Conservation (phyloP, 2,888 invertebrate species). For the Cabera pusaria region DNA sequence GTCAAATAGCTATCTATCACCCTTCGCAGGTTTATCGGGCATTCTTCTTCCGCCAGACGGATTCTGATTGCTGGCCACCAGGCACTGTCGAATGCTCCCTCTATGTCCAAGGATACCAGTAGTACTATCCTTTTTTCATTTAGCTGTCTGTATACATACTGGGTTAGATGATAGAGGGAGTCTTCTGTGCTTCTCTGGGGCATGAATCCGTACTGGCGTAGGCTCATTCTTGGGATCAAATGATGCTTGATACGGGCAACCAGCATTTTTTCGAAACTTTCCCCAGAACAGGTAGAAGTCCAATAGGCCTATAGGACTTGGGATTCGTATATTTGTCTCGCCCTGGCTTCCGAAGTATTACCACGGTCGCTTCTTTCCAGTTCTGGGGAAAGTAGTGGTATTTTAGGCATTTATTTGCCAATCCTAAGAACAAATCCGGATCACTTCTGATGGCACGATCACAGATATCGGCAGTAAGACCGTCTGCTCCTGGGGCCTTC, state of each 20-base stretch:
- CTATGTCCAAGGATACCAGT: neutral
- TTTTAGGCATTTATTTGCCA: neutral
- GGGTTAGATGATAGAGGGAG: too few relatives aligned
- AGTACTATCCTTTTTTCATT: neutral
- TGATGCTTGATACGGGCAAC: slow-evolving; percentile 8
- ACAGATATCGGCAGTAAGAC: too few relatives aligned
- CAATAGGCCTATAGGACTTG: slow-evolving; percentile 9
- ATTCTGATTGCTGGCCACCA: too few relatives aligned
- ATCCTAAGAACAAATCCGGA: slow-evolving; percentile 3
- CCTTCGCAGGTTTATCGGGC: slow-evolving; percentile 1
- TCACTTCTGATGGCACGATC: too few relatives aligned
- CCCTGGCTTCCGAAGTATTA: slow-evolving; percentile 5
- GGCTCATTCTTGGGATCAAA: too few relatives aligned
- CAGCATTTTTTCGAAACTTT: slow-evolving; percentile 12
- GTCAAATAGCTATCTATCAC: neutral
- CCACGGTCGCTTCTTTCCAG: neutral
- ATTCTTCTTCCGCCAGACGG: too few relatives aligned
- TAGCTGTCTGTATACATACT: neutral
- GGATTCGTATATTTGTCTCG: slow-evolving; percentile 5
- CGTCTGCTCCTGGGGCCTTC: too few relatives aligned
- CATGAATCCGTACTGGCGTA: too few relatives aligned
- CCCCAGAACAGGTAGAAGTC: slow-evolving; percentile 1
- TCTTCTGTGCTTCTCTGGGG: too few relatives aligned
- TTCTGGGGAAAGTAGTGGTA: neutral
- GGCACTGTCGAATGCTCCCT: too few relatives aligned